phyloP scores from a whole-genome alignment of 2,113 vertebrate species.

The Bos indicus region DNA sequence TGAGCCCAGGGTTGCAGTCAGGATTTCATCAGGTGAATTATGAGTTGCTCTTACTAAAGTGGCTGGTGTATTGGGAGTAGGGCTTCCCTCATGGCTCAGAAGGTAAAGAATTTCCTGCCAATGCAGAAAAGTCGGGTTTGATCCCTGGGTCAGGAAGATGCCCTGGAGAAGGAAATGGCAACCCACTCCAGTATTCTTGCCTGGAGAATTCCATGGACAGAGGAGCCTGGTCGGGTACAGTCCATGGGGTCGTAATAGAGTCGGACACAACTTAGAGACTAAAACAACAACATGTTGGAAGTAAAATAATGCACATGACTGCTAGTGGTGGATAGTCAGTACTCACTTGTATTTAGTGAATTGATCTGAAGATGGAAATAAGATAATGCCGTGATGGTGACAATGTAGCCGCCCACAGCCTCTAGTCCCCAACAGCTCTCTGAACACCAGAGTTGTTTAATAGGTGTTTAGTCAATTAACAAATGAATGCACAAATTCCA shows the following conservation, averaged over 20 bases:
- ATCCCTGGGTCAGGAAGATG: background rate
- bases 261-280: background rate
- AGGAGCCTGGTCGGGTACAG: background rate
- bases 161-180: background rate
- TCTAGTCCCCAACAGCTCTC: background rate
- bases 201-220: background rate
- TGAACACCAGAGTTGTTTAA: background rate
- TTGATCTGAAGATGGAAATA: background rate
- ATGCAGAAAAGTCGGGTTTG: background rate
- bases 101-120: background rate
- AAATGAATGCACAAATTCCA: background rate
- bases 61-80: rapidly evolving
- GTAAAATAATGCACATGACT: rapidly evolving
- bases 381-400: rapidly evolving
- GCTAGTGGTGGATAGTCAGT: background rate
- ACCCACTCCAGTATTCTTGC: background rate
- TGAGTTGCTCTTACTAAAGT: background rate
- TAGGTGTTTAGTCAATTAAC: background rate
- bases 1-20: background rate
- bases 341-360: rapidly evolving
- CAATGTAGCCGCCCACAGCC: rapidly evolving
- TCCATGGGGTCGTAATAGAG: background rate
- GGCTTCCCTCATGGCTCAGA: background rate
- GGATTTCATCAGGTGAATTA: background rate
- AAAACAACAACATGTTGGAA: background rate